phyloP scores from a whole-genome alignment of 1,140 invertebrate genomes.

The Holcopasites calliopsidis region DNA sequence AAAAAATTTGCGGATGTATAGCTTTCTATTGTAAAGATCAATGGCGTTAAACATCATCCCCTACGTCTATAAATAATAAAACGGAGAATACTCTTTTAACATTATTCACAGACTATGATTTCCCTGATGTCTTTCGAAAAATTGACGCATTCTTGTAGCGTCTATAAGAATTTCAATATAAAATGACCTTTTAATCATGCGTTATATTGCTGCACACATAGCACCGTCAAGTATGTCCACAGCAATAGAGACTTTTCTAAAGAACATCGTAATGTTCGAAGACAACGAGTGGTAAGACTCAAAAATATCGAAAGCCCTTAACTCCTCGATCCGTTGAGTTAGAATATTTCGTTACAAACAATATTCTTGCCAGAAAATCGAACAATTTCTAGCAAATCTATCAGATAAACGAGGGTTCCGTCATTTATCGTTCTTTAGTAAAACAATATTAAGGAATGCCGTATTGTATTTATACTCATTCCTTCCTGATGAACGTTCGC shows the following conservation, averaged over 20 bases:
- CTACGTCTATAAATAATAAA: constrained; percentile 5
- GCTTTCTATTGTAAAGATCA: not conserved
- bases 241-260: constrained; percentile 32
- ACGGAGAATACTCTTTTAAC: constrained; percentile 10
- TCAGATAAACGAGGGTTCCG: constrained; percentile 36
- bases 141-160: constrained; percentile 14
- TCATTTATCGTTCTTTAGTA: constrained; percentile 35
- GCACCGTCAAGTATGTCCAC: constrained; percentile 18
- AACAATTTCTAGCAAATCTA: constrained; percentile 38
- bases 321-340: constrained; percentile 34
- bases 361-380: constrained; percentile 32
- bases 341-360: constrained; percentile 22
- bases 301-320: constrained; percentile 46
- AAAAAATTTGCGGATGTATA: not conserved
- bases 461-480: constrained; percentile 78
- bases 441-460: constrained; percentile 45
- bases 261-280: constrained; percentile 37
- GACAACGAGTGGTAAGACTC: constrained; percentile 46
- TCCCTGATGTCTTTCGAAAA: constrained; percentile 35
- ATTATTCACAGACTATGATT: constrained; percentile 13
- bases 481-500: constrained; percentile 87
- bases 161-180: constrained; percentile 39
- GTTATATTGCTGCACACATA: not conserved
- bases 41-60: constrained; percentile 2
- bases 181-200: constrained; percentile 40